phyloP scores from a whole-genome alignment of 2,888 invertebrate species.

The Cataglyphis cursor region DNA sequence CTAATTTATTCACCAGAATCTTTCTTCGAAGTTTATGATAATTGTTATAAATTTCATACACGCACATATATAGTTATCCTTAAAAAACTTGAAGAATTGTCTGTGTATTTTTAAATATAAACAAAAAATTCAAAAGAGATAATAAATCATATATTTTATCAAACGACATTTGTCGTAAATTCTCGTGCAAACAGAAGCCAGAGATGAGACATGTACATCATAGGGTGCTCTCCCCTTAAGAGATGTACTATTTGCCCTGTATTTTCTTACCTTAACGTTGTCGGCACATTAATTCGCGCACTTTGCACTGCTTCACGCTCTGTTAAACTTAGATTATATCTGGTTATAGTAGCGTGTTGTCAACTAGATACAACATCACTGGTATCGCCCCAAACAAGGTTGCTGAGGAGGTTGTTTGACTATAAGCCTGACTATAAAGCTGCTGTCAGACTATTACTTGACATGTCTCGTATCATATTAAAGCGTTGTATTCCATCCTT shows the following conservation, averaged over 20 bases:
- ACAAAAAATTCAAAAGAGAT: not conserved
- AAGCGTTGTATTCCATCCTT: constrained; percentile 38
- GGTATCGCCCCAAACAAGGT: constrained; percentile 18
- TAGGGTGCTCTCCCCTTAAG: not conserved
- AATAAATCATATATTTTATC: not conserved
- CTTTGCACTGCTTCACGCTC: not conserved
- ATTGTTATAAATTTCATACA: not conserved
- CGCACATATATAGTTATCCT: not conserved
- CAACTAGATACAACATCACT: constrained; percentile 33
- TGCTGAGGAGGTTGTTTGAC: constrained; percentile 35
- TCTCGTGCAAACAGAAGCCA: not conserved
- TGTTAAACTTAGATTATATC: constrained; percentile 33
- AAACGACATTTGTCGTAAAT: not conserved
- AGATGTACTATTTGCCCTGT: not conserved
- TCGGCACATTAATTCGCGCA: constrained; percentile 4
- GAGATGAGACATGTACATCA: not conserved
- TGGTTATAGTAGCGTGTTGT: constrained; percentile 15
- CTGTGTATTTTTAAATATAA: not conserved
- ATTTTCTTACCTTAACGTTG: not conserved
- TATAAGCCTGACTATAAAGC: constrained; percentile 31
- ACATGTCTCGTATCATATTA: constrained; percentile 43
- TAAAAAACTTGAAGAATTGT: not conserved
- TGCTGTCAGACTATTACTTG: constrained; percentile 29
- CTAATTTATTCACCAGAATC: not conserved
- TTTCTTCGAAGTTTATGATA: not conserved